Evolutionary conservation across 2,113 vertebrate genomes (phyloP).

Genomic region (Pterocles gutturalis): DNA sequence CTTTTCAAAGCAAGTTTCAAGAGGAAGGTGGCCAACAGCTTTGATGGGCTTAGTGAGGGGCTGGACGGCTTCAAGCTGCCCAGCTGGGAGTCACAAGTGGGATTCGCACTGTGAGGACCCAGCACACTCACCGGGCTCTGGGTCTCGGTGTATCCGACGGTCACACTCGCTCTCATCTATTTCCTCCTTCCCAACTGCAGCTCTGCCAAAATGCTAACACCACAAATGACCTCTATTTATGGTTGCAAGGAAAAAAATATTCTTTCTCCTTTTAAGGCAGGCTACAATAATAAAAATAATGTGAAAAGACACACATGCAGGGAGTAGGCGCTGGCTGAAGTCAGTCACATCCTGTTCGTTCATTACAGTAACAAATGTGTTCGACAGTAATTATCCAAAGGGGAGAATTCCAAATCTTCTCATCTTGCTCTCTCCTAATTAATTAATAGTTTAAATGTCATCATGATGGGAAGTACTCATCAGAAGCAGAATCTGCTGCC

Average conservation of each 20-base stretch:
- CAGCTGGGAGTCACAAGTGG: rapidly evolving
- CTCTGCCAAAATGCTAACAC: not conserved
- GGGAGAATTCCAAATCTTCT: slow-evolving; percentile 79
- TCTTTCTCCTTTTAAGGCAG: not conserved
- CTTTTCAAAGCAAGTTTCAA: rapidly evolving
- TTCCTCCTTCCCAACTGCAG: not conserved
- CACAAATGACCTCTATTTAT: not conserved
- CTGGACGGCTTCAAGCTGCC: not conserved
- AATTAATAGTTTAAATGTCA: slow-evolving; percentile 90
- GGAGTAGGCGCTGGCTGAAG: not conserved
- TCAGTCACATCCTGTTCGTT: slow-evolving; percentile 65
- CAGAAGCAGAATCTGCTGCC: slow-evolving; percentile 78
- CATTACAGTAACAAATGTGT: slow-evolving; percentile 75
- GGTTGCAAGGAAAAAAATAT: not conserved
- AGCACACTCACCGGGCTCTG: rapidly evolving
- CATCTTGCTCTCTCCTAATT: slow-evolving; percentile 83
- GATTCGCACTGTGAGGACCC: not conserved
- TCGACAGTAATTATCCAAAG: slow-evolving; percentile 77
- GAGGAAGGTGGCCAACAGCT: not conserved
- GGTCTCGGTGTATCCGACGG: rapidly evolving
- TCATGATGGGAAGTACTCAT: slow-evolving; percentile 83
- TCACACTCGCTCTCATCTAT: rapidly evolving
- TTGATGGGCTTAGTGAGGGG: not conserved
- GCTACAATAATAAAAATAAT: not conserved
- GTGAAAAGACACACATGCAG: not conserved